Percentiles rank a stretch among this genome's conserved stretches.
These are phyloP conservation scores for Rhinogobius similis DNA, from an alignment of 2,113 vertebrate genomes.

Conservation along the genomic window DNA sequence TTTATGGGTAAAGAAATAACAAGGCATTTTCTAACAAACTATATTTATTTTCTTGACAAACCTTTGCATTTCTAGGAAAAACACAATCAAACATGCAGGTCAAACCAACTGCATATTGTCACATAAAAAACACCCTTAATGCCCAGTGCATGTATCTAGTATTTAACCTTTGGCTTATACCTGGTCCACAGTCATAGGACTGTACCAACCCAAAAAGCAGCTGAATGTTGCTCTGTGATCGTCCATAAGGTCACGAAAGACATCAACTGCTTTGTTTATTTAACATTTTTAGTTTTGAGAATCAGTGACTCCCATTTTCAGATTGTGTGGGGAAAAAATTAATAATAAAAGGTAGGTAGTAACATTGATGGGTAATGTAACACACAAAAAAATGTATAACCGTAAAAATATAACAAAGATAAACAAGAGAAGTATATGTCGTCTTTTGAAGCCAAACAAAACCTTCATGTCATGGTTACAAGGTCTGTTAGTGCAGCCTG, in stretches of 20 bases:
- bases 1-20: conserved; percentile 23
- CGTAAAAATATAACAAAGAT: conserved; percentile 1
- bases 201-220: conserved; percentile 30
- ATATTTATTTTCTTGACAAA: conserved; percentile 73
- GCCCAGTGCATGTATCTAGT: conserved; percentile 58
- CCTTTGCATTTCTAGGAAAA: conserved; percentile 41
- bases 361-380: background rate
- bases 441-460: conserved; percentile 47
- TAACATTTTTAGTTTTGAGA: background rate
- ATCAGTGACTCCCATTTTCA: background rate
- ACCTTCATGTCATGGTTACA: conserved; percentile 52
- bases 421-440: conserved; percentile 39
- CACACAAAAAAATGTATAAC: background rate
- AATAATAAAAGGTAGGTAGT: too few species aligned
- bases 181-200: conserved; percentile 51
- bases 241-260: conserved; percentile 20
- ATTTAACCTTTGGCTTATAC: conserved; percentile 77
- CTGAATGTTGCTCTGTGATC: conserved; percentile 26
- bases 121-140: conserved; percentile 53
- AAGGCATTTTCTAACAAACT: conserved; percentile 67
- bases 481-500: conserved; percentile 64
- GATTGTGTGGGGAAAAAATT: conserved; percentile 22
- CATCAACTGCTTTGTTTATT: conserved; percentile 14
- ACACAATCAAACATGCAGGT: conserved; percentile 38
- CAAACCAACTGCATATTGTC: conserved; percentile 41